Percentiles rank a stretch among this genome's conserved stretches.
phyloP scores from a whole-genome alignment of 2,113 vertebrate species.

The Grammomys surdaster region DNA sequence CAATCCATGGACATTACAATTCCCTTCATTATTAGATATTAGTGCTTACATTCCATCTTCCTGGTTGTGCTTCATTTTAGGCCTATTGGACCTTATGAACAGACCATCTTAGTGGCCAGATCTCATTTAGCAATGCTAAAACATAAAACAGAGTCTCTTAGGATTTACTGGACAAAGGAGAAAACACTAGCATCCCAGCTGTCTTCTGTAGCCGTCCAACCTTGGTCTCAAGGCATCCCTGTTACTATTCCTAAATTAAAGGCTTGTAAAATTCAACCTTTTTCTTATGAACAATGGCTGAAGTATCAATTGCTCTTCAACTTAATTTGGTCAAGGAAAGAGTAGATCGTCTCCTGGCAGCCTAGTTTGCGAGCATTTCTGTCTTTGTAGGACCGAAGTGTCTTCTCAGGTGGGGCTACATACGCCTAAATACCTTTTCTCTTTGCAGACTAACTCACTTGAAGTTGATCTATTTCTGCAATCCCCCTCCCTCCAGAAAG shows the following conservation, averaged over 20 bases:
- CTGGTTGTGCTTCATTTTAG: background rate
- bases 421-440: background rate
- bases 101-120: background rate
- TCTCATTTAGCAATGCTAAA: background rate
- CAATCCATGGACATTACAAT: background rate
- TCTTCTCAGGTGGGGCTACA: background rate
- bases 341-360: background rate
- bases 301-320: background rate
- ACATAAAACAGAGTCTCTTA: background rate
- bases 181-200: background rate
- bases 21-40: background rate
- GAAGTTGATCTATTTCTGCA: background rate
- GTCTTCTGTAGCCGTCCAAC: background rate
- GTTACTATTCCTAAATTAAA: background rate
- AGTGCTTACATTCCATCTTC: background rate
- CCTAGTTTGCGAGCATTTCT: background rate
- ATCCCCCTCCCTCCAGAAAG: background rate
- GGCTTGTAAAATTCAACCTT: background rate
- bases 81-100: background rate
- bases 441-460: background rate
- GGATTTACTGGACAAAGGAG: background rate
- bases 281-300: background rate
- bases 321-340: background rate
- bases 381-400: background rate
- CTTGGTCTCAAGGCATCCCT: background rate